Evolutionary conservation across 2,888 invertebrate genomes (phyloP).

Genomic region (Athalia rosae): DNA sequence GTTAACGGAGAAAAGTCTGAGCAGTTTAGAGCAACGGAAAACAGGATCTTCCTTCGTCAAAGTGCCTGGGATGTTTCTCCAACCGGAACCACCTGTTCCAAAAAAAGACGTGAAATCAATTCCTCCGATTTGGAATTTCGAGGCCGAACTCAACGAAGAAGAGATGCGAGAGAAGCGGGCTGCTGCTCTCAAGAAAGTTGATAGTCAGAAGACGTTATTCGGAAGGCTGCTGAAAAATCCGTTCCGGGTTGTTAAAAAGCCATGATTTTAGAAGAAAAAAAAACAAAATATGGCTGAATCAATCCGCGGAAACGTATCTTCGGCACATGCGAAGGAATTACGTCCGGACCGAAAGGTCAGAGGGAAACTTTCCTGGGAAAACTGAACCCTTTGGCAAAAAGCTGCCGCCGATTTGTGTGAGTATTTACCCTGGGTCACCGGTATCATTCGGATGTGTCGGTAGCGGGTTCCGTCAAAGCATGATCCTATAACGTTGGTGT

Average conservation of each 20-base stretch:
- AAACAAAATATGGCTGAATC: neutral
- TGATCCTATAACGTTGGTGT: conserved; percentile 44
- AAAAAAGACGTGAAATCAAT: conserved; percentile 57
- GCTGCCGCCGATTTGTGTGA: conserved; percentile 51
- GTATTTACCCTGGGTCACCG: conserved; percentile 53
- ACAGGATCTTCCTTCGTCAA: neutral
- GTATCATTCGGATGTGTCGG: conserved; percentile 18
- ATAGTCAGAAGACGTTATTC: conserved; percentile 6
- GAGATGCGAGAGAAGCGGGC: neutral
- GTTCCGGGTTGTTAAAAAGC: neutral
- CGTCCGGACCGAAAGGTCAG: neutral
- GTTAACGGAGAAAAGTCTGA: conserved; percentile 53
- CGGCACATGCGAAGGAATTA: neutral
- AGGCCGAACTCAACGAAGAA: neutral
- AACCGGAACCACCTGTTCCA: conserved; percentile 61
- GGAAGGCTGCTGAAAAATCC: neutral
- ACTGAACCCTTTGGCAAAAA: conserved; percentile 9
- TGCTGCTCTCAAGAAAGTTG: neutral
- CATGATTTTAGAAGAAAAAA: neutral
- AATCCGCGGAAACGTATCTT: neutral
- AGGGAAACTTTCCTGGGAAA: neutral
- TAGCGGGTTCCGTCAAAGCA: conserved; percentile 30
- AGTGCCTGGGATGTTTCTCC: conserved; percentile 54
- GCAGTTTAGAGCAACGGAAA: neutral
- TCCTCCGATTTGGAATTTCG: neutral